Evolutionary conservation across 1,140 invertebrate genomes (phyloP).

Genomic region (Aplysia californica): DNA sequence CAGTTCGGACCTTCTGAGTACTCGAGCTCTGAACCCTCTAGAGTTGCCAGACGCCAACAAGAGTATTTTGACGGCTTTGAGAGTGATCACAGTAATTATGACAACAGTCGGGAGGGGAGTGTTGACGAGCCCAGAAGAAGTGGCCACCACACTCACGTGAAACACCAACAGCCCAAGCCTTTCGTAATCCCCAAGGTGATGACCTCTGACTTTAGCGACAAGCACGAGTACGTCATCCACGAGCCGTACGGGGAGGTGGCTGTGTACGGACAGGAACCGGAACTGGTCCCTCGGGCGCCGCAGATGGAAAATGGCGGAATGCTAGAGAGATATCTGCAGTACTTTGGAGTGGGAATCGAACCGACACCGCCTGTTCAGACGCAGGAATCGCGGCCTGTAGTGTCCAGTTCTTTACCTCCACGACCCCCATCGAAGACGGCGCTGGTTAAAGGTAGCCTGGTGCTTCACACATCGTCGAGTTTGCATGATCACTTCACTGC

Average conservation of each 20-base stretch:
- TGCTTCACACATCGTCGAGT: neutral
- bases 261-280: conserved; percentile 3
- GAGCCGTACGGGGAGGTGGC: conserved; percentile 20
- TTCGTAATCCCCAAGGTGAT: neutral
- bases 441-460: neutral
- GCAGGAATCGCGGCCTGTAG: neutral
- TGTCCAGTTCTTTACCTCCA: neutral
- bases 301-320: conserved; percentile 29
- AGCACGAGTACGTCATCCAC: conserved; percentile 19
- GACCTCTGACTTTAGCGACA: neutral
- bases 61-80: conserved; percentile 3
- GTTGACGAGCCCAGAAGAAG: neutral
- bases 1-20: conserved; percentile 16
- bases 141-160: neutral
- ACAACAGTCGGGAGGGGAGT: conserved; percentile 4
- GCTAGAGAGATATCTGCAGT: conserved; percentile 33
- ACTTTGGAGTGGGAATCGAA: conserved; percentile 7
- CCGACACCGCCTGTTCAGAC: neutral
- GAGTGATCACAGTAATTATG: conserved; percentile 13
- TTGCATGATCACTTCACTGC: neutral
- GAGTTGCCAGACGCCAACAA: neutral
- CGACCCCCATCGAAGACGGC: neutral
- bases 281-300: conserved; percentile 4
- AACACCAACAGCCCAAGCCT: neutral
- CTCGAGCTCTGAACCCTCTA: neutral